Evolutionary conservation across 2,888 invertebrate genomes (phyloP).

Genomic region (Oscheius sp.): DNA sequence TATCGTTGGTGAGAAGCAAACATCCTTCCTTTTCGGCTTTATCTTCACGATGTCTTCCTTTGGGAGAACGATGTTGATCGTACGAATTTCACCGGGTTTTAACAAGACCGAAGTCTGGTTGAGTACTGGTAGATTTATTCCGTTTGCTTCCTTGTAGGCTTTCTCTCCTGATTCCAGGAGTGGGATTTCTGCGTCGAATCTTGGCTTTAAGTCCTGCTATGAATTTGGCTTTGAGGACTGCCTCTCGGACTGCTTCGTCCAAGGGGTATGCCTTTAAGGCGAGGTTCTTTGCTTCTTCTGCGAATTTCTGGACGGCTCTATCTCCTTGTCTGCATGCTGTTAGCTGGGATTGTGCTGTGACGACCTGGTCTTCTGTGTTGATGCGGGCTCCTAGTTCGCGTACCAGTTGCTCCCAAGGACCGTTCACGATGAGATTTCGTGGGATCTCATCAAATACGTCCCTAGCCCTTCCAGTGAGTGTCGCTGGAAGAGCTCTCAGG

Average conservation of each 20-base stretch:
- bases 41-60: neutral
- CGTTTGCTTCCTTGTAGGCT: neutral
- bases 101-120: neutral
- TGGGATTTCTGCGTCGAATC: neutral
- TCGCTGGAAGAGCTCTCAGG: neutral
- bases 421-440: neutral
- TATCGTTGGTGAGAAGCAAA: too few relatives aligned
- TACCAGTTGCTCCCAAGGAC: slow-evolving; percentile 3
- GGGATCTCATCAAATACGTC: neutral
- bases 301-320: neutral
- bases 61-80: neutral
- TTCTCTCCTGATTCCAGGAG: neutral
- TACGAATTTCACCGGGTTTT: neutral
- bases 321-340: neutral
- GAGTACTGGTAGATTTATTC: neutral
- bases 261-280: neutral
- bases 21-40: too few relatives aligned
- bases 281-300: neutral
- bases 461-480: neutral
- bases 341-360: neutral
- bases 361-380: neutral
- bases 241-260: neutral
- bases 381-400: neutral
- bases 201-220: neutral
- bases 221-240: neutral